These are phyloP conservation scores for Lasioglossum morio DNA, from an alignment of 2,888 invertebrate species.

Conservation along the genomic window DNA sequence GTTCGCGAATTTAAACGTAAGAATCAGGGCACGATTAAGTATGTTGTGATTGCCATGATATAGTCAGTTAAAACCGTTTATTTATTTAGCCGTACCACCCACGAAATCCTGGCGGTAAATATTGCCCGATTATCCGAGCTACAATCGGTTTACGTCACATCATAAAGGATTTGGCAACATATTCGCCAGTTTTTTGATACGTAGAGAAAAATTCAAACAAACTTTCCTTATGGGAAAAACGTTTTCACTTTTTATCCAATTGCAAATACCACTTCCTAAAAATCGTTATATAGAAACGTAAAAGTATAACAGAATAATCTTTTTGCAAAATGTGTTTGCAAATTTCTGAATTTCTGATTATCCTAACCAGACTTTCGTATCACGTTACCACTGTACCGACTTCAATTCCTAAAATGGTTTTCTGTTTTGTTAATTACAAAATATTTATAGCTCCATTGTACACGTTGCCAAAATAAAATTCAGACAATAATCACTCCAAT, in stretches of 20 bases:
- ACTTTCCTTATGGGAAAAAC: not conserved
- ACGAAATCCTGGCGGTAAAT: not conserved
- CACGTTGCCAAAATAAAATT: not conserved
- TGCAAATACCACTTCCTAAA: not conserved
- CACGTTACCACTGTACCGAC: no score
- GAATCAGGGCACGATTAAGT: not conserved
- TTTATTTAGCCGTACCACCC: constrained; percentile 17
- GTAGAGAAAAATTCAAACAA: not conserved
- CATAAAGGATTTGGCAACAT: constrained; percentile 1
- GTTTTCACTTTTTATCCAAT: not conserved
- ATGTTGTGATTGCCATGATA: constrained; percentile 9
- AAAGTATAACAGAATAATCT: not conserved
- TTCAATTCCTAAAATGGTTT: not conserved
- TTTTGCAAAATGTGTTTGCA: not conserved
- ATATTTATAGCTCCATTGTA: not conserved
- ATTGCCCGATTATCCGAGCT: not conserved
- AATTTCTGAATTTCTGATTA: not conserved
- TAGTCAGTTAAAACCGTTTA: constrained; percentile 5
- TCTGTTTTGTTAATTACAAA: not conserved
- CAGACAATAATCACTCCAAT: not conserved
- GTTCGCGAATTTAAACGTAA: not conserved
- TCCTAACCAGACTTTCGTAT: not conserved
- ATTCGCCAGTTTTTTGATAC: not conserved
- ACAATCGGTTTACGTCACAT: constrained; percentile 11
- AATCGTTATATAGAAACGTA: not conserved